Conservation (phyloP, 2,113 vertebrate species). For the Bothrops jararaca region DNA sequence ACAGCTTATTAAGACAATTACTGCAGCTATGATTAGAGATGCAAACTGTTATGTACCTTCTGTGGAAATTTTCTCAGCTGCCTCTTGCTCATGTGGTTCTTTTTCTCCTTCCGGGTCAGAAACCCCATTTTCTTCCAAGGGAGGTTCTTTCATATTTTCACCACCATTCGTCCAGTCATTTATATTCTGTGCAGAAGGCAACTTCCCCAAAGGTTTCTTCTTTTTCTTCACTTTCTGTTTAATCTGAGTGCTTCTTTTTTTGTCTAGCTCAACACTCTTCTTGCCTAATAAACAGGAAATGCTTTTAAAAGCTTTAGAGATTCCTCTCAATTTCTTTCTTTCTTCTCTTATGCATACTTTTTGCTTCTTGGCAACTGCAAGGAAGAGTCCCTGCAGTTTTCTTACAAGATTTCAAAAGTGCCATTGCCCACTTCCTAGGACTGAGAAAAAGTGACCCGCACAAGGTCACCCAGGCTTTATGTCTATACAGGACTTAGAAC, state of each 20-base stretch:
- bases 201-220: conserved; percentile 65
- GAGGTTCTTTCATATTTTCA: conserved; percentile 38
- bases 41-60: conserved; percentile 53
- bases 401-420: neutral
- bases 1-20: neutral
- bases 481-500: neutral
- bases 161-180: conserved; percentile 62
- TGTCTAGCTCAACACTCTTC: conserved; percentile 82
- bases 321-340: neutral
- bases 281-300: conserved; percentile 72
- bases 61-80: conserved; percentile 8
- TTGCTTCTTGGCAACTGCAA: neutral
- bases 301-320: neutral
- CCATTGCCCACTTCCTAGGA: neutral
- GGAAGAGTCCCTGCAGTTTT: neutral
- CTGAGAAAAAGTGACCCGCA: neutral
- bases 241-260: conserved; percentile 73
- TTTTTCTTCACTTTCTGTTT: conserved; percentile 84
- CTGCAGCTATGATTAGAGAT: fast-evolving
- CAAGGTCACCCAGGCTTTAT: neutral
- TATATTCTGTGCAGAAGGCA: conserved; percentile 51
- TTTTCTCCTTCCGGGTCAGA: conserved; percentile 74
- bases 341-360: neutral
- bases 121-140: conserved; percentile 59
- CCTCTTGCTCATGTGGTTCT: conserved; percentile 50